Evolutionary conservation across 2,888 invertebrate species (phyloP), one percentile per base, ranked within the genome.

Genomic region (Dicycla oo): DNA sequence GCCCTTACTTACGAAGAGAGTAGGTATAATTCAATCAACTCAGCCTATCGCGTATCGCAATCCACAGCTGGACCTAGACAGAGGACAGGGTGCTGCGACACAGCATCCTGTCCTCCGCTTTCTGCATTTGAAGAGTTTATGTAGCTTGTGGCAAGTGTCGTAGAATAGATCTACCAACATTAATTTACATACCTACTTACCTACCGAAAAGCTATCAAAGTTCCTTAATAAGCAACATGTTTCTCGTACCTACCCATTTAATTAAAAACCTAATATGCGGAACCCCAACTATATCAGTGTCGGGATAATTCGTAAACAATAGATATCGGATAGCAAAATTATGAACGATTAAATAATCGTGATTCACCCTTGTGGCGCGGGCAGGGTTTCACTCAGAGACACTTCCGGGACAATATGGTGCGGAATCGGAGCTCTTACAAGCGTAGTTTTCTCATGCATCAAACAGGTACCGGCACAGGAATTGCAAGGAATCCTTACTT

Each of bases 371-470:
- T 76, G 85, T 74, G 71, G 81, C 71, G 70, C 75, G 69, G 58
- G 81, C 85, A 89, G 83, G 93, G 93, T 91, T 93, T 93, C 93
- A 80, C 86, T 64, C 66, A 43, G 75, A 63, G 60, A 75, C 73
- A 86, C 90, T 91, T 92, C 92, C 92, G 90, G 88, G 73, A 85
- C 94, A 94, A 91, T 91, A 93, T 94, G 94, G 90, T 87, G 90
- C 89, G 90, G 88, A 91, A 90, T 90, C 88, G 80, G 94, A 94
- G 91, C 92, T 92, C 93, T 88, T 93, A 93, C 93, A 94, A 94
- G 91, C 89, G 86, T 89, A 85, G 75, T 90, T 89, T 91, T 94
- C 94, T 92, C 93, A 93, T 90, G 90, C 84, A 80, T 83, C 82
- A 87, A 88, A 87, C 87, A 86, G 84, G 78, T 73, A 73, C 81